Base-by-base conservation (phyloP, 2,888 invertebrate genomes). In the Sthenelais limicola region DNA sequence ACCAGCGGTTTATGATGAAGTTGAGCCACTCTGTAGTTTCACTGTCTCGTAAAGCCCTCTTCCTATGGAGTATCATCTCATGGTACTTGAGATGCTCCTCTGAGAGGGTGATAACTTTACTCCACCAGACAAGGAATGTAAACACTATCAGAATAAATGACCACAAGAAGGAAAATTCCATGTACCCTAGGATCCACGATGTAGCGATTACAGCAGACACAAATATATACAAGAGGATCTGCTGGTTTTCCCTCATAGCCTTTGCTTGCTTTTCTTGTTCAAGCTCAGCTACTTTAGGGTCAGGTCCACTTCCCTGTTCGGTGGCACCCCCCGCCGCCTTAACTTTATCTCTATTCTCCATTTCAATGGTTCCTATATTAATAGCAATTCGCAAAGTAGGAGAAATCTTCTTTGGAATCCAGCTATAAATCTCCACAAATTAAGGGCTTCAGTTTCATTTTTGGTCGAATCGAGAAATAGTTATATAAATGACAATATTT, bases 11-110 rank as follows among this genome's bases (percentile, higher is more conserved):
- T 73, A 90, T 80, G 33, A 90, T 82, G 72, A 90, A 86, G 80
- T 89, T 90, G 52, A 90, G 83, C 90, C 90, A 90, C 78, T 90
- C 90, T 32, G 89, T 89, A 0, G 90, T 89, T 80, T 90, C 90
- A 77, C 89, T 89, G 74, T 88, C 88, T n/a, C 88, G 84, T 30
- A 90, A 82, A 1, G 90, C 90, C 32, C 89, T 83, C 74, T 89
- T 86, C 48, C 90, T 84, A 72, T 89, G 88, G 38, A 90, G 81
- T 58, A 87, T 82, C 0, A 87, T 74, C 67, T 84, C 84, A 51
- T 84, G 82, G 71, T 82, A 76, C 52, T 80, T 78, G 33, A 86
- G 71, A 54, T 82, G 82, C 66, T 80, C 80, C 32, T 82, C 82
- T 26, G 85, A 81, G 66, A 86, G 79, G 33, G 78, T 76, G 30